Conservation (phyloP, 1,140 invertebrate genomes). For the Magallana gigas region DNA sequence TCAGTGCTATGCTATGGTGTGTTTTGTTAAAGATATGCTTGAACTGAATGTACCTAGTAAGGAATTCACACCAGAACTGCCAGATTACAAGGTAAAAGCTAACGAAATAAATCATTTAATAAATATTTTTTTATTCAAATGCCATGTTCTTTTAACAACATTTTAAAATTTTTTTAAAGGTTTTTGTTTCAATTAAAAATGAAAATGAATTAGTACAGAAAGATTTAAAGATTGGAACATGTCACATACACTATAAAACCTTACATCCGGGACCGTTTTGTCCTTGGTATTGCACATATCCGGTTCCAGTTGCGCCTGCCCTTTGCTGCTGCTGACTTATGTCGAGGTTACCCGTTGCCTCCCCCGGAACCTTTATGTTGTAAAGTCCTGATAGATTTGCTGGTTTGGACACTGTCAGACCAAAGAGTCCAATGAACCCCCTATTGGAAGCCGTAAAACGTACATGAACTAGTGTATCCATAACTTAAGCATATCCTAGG, state of each 20-base stretch:
- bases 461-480: too few species aligned
- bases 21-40: too few species aligned
- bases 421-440: neutral
- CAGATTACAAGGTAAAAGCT: neutral
- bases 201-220: too few species aligned
- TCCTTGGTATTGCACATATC: neutral
- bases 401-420: neutral
- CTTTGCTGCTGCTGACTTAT: neutral
- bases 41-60: too few species aligned
- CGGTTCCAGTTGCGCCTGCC: neutral
- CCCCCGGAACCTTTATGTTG: neutral
- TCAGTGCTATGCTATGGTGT: too few species aligned
- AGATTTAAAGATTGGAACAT: too few species aligned
- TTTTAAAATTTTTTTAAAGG: too few species aligned
- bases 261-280: conserved; percentile 12
- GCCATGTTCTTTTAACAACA: neutral
- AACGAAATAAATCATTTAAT: neutral
- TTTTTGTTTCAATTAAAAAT: too few species aligned
- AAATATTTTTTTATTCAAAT: neutral
- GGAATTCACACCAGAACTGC: neutral
- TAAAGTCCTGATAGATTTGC: neutral
- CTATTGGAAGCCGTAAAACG: too few species aligned
- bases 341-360: neutral
- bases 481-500: too few species aligned
- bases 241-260: neutral